These are phyloP conservation scores for Drosophila incognita DNA, from an alignment of 2,888 invertebrate species.

Conservation along the genomic window DNA sequence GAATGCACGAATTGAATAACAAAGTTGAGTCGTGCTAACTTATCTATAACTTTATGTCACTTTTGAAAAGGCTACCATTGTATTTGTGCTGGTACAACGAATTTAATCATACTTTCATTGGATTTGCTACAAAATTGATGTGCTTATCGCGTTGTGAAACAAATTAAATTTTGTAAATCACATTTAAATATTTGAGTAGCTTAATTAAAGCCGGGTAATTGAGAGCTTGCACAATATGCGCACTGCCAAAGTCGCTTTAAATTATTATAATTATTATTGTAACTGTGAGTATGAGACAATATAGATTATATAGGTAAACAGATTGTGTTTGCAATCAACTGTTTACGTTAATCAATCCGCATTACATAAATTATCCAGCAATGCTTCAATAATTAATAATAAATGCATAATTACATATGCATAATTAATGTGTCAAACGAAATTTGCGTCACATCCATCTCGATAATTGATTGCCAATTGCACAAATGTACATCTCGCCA, in stretches of 20 bases:
- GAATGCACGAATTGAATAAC: not conserved
- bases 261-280: conserved; percentile 9
- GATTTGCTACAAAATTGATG: not conserved
- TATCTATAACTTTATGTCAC: not conserved
- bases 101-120: conserved; percentile 14
- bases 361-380: conserved; percentile 26
- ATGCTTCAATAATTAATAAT: conserved; percentile 18
- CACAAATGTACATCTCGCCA: not conserved
- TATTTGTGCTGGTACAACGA: conserved; percentile 53
- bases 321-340: conserved; percentile 4
- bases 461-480: conserved; percentile 23
- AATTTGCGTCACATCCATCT: conserved; percentile 30
- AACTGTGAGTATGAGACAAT: conserved; percentile 2
- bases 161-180: conserved; percentile 18
- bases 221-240: conserved; percentile 49
- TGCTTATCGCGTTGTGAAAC: conserved; percentile 2
- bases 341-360: conserved; percentile 25
- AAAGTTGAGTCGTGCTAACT: not conserved
- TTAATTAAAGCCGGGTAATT: conserved; percentile 54
- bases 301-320: conserved; percentile 9
- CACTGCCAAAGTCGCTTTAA: conserved; percentile 26
- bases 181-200: conserved; percentile 66
- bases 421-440: conserved; percentile 38
- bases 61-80: conserved; percentile 3
- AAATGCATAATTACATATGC: conserved; percentile 11